These are phyloP conservation scores for Trissolcus basalis DNA, from an alignment of 1,140 invertebrate genomes.

Conservation along the genomic window DNA sequence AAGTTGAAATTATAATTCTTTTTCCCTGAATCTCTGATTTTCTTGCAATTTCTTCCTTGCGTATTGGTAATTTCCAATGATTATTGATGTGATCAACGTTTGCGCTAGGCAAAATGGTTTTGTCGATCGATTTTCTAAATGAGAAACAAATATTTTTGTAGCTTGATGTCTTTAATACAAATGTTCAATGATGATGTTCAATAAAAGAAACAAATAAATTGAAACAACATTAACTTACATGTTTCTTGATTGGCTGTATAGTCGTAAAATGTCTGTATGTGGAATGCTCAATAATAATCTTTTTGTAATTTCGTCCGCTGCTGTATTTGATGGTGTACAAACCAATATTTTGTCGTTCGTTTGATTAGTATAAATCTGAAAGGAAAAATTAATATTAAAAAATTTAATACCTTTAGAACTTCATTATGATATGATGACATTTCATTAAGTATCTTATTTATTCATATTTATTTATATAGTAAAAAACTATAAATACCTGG, in stretches of 20 bases:
- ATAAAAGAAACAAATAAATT: too few relatives aligned
- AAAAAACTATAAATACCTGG: slow-evolving; percentile 70
- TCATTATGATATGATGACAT: too few relatives aligned
- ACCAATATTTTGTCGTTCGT: slow-evolving; percentile 79
- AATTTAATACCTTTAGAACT: too few relatives aligned
- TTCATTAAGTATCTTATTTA: too few relatives aligned
- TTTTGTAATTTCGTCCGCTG: slow-evolving; percentile 83
- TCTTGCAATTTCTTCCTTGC: slow-evolving; percentile 62
- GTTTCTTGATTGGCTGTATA: slow-evolving; percentile 73
- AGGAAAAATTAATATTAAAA: neutral
- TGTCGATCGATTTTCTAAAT: slow-evolving; percentile 57
- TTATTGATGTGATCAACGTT: slow-evolving; percentile 61
- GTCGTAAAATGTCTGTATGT: slow-evolving; percentile 68
- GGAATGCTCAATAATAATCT: slow-evolving; percentile 75
- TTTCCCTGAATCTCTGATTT: slow-evolving; percentile 61
- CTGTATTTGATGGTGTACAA: slow-evolving; percentile 85
- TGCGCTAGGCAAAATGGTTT: slow-evolving; percentile 61
- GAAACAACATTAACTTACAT: too few relatives aligned
- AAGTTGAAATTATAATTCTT: slow-evolving; percentile 73
- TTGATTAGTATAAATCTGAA: slow-evolving; percentile 69
- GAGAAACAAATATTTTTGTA: neutral
- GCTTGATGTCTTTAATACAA: too few relatives aligned
- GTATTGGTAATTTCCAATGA: too few relatives aligned
- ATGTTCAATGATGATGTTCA: too few relatives aligned
- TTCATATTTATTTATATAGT: neutral